A percentile compares a stretch with the other conserved stretches of the same genome.
Evolutionary conservation across 2,888 invertebrate genomes (phyloP).

Genomic region (Drosophila maculinotata): DNA sequence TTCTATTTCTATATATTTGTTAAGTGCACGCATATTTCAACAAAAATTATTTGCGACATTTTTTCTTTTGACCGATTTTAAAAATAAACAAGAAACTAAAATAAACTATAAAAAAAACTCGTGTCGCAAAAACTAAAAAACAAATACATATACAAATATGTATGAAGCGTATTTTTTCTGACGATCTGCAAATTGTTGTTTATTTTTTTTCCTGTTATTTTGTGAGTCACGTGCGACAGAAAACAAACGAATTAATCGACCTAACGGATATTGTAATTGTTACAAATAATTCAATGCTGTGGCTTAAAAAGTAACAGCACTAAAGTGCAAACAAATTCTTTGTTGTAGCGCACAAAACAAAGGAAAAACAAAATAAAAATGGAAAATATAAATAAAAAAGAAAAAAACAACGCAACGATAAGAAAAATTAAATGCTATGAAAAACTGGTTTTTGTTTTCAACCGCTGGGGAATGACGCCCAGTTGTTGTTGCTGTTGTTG

Average conservation of each 20-base stretch:
- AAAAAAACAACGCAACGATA: constrained; percentile 14
- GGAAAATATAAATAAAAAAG: constrained; percentile 6
- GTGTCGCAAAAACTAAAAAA: constrained; percentile 12
- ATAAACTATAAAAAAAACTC: constrained; percentile 15
- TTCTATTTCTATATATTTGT: constrained; percentile 15
- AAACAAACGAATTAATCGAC: background rate
- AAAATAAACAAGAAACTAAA: constrained; percentile 28
- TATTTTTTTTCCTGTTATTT: constrained; percentile 21
- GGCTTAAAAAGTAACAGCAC: constrained; percentile 4
- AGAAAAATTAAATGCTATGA: constrained; percentile 27
- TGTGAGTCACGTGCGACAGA: constrained; percentile 60
- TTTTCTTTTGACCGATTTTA: constrained; percentile 23
- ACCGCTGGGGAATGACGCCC: constrained; percentile 41
- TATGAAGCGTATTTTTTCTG: constrained; percentile 5
- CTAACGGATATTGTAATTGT: too few species aligned
- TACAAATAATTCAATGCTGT: background rate
- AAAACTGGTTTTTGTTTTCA: constrained; percentile 55
- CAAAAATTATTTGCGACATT: constrained; percentile 43
- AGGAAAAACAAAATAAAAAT: constrained; percentile 4
- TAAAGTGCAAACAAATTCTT: constrained; percentile 15
- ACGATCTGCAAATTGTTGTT: constrained; percentile 4
- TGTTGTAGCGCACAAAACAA: too few species aligned
- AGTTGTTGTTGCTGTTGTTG: constrained; percentile 32
- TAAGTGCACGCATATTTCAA: constrained; percentile 23
- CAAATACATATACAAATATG: constrained; percentile 3